A percentile compares a stretch with the other conserved stretches of the same genome.
phyloP scores from a whole-genome alignment of 2,113 vertebrate genomes.

The Oreochromis niloticus region DNA sequence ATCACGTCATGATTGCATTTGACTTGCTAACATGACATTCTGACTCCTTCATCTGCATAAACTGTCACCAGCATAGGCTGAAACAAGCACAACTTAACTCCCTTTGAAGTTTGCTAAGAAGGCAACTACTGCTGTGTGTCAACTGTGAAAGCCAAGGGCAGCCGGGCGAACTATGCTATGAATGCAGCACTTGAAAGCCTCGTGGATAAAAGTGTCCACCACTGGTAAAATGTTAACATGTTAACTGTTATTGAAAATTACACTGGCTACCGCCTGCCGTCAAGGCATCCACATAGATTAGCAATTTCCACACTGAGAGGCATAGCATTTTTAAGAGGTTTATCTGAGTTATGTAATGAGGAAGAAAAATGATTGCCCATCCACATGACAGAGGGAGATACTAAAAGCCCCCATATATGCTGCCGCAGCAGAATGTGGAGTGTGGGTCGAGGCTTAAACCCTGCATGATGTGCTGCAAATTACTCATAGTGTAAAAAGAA shows the following conservation, averaged over 20 bases:
- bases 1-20: background rate
- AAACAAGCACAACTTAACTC: background rate
- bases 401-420: background rate
- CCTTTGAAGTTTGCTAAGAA: slow-evolving; percentile 1
- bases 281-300: slow-evolving; percentile 4
- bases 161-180: background rate
- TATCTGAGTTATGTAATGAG: slow-evolving; percentile 34
- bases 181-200: background rate
- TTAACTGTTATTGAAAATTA: slow-evolving; percentile 32
- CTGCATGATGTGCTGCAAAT: background rate
- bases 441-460: slow-evolving; percentile 13
- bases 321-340: slow-evolving; percentile 37
- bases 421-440: background rate
- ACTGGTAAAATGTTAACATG: background rate
- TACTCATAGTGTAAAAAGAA: background rate
- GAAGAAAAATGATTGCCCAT: slow-evolving; percentile 21
- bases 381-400: slow-evolving; percentile 7
- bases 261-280: background rate
- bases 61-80: background rate
- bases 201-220: background rate
- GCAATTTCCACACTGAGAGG: slow-evolving; percentile 15
- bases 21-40: background rate
- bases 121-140: background rate
- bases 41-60: background rate
- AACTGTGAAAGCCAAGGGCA: background rate